These are phyloP conservation scores for Steatornis caripensis DNA, from an alignment of 2,113 vertebrate genomes.

Conservation along the genomic window DNA sequence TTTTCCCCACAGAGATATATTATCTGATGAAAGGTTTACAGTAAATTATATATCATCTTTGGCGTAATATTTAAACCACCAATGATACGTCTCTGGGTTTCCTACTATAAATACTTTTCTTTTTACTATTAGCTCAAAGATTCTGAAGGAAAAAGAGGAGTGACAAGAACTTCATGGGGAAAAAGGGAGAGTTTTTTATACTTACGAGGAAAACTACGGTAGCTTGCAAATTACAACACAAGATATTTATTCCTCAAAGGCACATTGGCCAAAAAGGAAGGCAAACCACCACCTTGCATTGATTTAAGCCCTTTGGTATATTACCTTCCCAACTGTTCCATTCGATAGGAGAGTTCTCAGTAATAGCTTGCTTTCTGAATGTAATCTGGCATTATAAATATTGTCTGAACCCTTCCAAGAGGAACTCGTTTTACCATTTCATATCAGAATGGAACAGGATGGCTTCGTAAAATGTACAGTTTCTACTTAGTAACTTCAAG, in stretches of 20 bases:
- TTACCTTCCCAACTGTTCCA: not conserved
- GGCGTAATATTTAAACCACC: not conserved
- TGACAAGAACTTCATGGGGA: not conserved
- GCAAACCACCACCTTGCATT: not conserved
- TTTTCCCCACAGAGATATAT: not conserved
- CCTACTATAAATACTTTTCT: not conserved
- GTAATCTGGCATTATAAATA: not conserved
- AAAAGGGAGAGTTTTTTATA: not conserved
- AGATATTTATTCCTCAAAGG: not conserved
- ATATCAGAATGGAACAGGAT: not conserved
- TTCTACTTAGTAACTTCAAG: not conserved
- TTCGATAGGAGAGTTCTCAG: not conserved
- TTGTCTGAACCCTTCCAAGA: not conserved
- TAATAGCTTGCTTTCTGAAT: not conserved
- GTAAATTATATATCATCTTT: not conserved
- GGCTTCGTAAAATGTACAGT: not conserved
- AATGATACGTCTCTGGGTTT: not conserved
- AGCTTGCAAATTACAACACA: slow-evolving; percentile 8
- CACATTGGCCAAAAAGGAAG: not conserved
- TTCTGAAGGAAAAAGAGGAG: not conserved
- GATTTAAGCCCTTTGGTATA: not conserved
- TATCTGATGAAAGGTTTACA: not conserved
- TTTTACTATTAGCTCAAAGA: not conserved
- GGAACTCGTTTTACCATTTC: not conserved
- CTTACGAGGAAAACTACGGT: slow-evolving; percentile 24